Evolutionary conservation across 2,888 invertebrate species (phyloP).

Genomic region (Encarsia formosa): DNA sequence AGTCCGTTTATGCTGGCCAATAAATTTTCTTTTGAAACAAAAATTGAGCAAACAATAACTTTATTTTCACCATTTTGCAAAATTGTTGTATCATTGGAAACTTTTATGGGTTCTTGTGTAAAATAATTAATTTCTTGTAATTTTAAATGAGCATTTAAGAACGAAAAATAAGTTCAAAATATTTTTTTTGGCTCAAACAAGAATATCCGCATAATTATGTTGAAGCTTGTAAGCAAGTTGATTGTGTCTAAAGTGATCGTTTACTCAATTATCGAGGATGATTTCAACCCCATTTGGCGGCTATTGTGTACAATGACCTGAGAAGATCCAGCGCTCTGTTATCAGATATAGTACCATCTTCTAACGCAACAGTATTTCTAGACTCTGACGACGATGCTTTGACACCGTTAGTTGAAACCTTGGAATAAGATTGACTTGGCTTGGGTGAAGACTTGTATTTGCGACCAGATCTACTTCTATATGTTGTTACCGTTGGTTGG

Average conservation of each 20-base stretch:
- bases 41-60: conserved; percentile 5
- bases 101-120: too few relatives aligned
- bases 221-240: too few relatives aligned
- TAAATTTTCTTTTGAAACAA: conserved; percentile 11
- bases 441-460: conserved; percentile 44
- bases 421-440: conserved; percentile 33
- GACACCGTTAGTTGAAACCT: conserved; percentile 39
- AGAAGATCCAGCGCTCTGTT: conserved; percentile 76
- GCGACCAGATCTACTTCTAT: conserved; percentile 41
- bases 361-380: conserved; percentile 38
- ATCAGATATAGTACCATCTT: conserved; percentile 59
- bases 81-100: too few relatives aligned
- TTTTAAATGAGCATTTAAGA: too few relatives aligned
- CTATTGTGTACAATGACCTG: conserved; percentile 78
- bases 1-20: conserved; percentile 24
- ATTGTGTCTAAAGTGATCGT: too few relatives aligned
- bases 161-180: too few relatives aligned
- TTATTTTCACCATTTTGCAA: too few relatives aligned
- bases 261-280: not conserved
- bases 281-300: conserved; percentile 70
- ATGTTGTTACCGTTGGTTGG: conserved; percentile 40
- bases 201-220: not conserved
- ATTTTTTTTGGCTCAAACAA: too few relatives aligned
- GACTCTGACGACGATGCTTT: conserved; percentile 45
- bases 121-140: too few relatives aligned